Evolutionary conservation across 2,888 invertebrate species (phyloP).

Genomic region (Dolomedes plantarius): DNA sequence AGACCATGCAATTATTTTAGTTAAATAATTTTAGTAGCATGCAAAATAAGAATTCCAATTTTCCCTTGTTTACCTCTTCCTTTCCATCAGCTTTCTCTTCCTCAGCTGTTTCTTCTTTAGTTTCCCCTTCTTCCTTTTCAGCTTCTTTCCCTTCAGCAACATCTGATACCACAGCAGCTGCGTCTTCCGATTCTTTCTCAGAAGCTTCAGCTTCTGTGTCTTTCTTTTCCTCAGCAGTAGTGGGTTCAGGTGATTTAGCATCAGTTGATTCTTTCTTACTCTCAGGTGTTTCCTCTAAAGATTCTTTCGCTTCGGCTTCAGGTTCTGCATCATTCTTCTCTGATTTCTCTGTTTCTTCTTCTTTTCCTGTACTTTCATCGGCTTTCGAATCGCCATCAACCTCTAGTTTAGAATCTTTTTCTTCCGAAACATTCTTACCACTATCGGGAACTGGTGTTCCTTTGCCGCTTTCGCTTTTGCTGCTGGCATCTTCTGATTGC

Average conservation of each 20-base stretch:
- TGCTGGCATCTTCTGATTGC: neutral
- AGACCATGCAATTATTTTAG: too few species aligned
- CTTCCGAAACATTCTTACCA: neutral
- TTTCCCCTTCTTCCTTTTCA: slow-evolving; percentile 26
- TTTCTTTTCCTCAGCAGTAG: neutral
- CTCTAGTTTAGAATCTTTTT: neutral
- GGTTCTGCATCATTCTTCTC: neutral
- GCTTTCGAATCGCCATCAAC: neutral
- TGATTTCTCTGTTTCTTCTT: neutral
- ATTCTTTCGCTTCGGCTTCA: neutral
- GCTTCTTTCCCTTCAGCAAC: neutral
- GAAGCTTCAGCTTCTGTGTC: neutral
- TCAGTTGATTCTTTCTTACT: neutral
- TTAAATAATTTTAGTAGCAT: too few species aligned
- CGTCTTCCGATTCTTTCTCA: neutral
- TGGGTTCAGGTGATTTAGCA: neutral
- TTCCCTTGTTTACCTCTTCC: slow-evolving; percentile 12
- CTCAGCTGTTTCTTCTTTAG: neutral
- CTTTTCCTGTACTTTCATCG: neutral
- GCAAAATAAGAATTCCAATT: too few species aligned
- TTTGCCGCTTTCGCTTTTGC: neutral
- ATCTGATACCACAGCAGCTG: neutral
- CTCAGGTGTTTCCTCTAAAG: neutral
- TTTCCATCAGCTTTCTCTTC: slow-evolving; percentile 14
- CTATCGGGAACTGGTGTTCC: neutral